Evolutionary conservation across 2,113 vertebrate species (phyloP).

Genomic region (Dicentrarchus labrax): DNA sequence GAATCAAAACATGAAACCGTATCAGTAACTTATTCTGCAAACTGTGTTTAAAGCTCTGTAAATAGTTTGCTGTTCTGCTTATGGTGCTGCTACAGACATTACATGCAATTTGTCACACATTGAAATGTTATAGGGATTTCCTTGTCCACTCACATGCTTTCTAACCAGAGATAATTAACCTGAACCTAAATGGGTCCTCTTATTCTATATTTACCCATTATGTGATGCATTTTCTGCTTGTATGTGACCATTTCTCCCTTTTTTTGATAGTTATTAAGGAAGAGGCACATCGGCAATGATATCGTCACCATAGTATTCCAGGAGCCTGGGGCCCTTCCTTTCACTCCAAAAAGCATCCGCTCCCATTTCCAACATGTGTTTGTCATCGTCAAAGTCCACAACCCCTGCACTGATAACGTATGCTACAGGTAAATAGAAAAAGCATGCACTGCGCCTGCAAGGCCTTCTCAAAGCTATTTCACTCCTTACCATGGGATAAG

Average conservation of each 20-base stretch:
- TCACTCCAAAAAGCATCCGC: conserved; percentile 96
- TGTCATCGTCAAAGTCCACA: conserved; percentile 97
- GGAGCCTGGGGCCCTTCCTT: conserved; percentile 96
- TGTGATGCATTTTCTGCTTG: neutral
- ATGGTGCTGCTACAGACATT: neutral
- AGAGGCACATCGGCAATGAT: conserved; percentile 98
- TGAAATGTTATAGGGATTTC: conserved; percentile 8
- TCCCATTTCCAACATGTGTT: conserved; percentile 99
- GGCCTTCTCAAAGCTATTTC: neutral
- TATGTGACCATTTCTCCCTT: neutral
- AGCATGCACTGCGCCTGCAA: conserved; percentile 6
- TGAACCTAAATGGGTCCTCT: neutral
- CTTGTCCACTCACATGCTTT: conserved; percentile 4
- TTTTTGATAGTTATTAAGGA: conserved; percentile 90
- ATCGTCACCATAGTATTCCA: conserved; percentile 99
- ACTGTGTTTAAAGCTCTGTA: neutral
- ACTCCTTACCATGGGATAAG: conserved; percentile 6
- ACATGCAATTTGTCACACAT: neutral
- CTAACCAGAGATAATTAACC: neutral
- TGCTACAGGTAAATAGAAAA: conserved; percentile 93
- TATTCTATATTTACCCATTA: neutral
- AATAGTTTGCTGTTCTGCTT: neutral
- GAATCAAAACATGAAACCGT: neutral
- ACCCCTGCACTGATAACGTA: conserved; percentile 96
- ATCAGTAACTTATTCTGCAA: neutral